Percentiles rank a stretch among this genome's conserved stretches.
These are phyloP conservation scores for Crypturellus undulatus DNA, from an alignment of 2,113 vertebrate species.

Conservation along the genomic window DNA sequence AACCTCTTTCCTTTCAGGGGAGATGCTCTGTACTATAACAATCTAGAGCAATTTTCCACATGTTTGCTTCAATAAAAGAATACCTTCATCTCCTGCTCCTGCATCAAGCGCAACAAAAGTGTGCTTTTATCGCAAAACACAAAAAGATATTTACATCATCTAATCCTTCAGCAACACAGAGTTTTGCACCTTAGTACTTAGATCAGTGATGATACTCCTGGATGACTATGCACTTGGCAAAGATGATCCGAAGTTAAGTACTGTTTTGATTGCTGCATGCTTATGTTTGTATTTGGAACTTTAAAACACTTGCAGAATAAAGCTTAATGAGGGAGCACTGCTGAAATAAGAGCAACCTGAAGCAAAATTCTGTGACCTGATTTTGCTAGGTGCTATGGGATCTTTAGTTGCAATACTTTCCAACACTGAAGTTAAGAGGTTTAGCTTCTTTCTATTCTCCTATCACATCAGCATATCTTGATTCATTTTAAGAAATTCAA, in stretches of 20 bases:
- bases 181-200: conserved; percentile 25
- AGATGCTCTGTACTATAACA: conserved; percentile 65
- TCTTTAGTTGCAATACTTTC: neutral
- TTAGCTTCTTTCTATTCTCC: neutral
- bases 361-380: neutral
- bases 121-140: conserved; percentile 67
- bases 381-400: neutral
- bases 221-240: conserved; percentile 40
- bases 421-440: neutral
- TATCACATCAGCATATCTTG: neutral
- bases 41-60: conserved; percentile 81
- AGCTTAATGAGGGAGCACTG: conserved; percentile 12
- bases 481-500: neutral
- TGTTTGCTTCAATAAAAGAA: conserved; percentile 81
- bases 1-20: conserved; percentile 70
- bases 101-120: conserved; percentile 64
- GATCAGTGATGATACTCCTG: conserved; percentile 45
- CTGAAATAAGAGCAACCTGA: neutral
- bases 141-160: conserved; percentile 86
- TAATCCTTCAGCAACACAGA: conserved; percentile 70
- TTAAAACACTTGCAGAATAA: neutral
- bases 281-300: conserved; percentile 33
- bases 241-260: conserved; percentile 49
- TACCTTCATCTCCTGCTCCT: conserved; percentile 73
- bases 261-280: conserved; percentile 36